Conservation (phyloP, 2,113 vertebrate genomes). For the Columbina picui region DNA sequence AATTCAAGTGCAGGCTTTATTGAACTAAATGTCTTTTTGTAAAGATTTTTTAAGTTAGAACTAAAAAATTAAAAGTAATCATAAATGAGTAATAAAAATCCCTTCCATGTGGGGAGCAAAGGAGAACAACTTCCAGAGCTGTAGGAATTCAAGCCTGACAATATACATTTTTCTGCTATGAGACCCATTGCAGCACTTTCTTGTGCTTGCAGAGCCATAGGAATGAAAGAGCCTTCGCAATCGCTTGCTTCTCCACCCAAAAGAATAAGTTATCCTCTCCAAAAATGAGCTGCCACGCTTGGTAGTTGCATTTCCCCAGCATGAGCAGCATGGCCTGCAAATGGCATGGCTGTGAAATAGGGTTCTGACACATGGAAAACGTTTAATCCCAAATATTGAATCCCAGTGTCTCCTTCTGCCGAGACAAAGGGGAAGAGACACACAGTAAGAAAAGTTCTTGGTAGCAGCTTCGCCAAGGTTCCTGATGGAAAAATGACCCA, state of each 20-base stretch:
- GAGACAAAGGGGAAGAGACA: neutral
- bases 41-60: neutral
- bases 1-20: neutral
- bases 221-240: neutral
- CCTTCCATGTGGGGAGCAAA: accelerated
- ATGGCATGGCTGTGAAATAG: neutral
- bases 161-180: neutral
- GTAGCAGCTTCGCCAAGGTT: neutral
- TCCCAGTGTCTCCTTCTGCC: neutral
- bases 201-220: neutral
- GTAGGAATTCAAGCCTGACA: neutral
- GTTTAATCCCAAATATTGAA: neutral
- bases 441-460: neutral
- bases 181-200: neutral
- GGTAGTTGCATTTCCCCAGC: neutral
- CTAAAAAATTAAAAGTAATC: neutral
- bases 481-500: neutral
- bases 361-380: neutral
- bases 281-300: neutral
- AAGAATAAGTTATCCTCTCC: neutral
- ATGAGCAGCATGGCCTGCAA: neutral
- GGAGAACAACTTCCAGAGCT: neutral
- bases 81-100: neutral
- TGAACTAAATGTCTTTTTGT: neutral
- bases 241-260: neutral